Conservation (phyloP, 1,140 invertebrate genomes). For the Orius insidiosus region DNA sequence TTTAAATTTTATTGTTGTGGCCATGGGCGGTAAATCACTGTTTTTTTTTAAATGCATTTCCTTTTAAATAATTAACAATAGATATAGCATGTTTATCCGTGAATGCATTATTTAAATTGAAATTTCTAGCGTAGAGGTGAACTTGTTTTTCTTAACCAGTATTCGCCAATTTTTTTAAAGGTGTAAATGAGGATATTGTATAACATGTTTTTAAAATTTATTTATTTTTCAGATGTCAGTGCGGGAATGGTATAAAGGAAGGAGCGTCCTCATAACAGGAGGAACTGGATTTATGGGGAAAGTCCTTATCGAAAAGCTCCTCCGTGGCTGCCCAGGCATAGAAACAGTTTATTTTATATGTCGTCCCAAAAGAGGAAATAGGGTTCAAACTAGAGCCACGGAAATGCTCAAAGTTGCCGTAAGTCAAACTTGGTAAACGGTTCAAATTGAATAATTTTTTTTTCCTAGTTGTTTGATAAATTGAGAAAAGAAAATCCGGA, state of each 20-base stretch:
- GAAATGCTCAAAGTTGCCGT: conserved; percentile 4
- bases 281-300: conserved; percentile 65
- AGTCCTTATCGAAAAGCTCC: conserved; percentile 64
- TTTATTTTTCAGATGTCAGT: not conserved
- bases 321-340: conserved; percentile 52
- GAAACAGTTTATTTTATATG: conserved; percentile 47
- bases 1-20: too few species aligned
- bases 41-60: too few species aligned
- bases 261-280: conserved; percentile 45
- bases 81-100: too few species aligned
- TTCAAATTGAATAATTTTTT: conserved; percentile 5
- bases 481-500: conserved; percentile 44
- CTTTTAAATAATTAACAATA: too few species aligned
- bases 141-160: too few species aligned
- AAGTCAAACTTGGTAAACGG: not conserved
- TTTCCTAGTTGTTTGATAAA: conserved; percentile 50
- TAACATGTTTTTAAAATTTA: too few species aligned
- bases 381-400: not conserved
- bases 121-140: too few species aligned
- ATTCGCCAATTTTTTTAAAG: too few species aligned
- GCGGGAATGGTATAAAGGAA: conserved; percentile 17
- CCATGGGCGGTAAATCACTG: too few species aligned
- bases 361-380: not conserved
- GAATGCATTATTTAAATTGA: too few species aligned
- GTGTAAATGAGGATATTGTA: too few species aligned